Evolutionary conservation across 1,140 invertebrate genomes (phyloP).

Genomic region (Planococcus citri): DNA sequence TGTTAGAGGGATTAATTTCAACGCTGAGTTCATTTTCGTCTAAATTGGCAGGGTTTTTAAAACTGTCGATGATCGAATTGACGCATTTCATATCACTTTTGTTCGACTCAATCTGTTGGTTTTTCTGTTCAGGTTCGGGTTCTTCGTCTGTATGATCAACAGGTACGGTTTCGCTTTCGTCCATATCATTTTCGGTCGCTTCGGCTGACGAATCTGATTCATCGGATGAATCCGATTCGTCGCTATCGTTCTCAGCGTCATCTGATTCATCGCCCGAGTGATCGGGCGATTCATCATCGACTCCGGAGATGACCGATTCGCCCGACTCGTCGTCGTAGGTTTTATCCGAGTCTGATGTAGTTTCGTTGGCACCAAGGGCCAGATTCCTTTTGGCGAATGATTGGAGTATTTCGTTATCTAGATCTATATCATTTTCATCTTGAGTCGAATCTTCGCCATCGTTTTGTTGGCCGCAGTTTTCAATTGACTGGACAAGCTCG

Average conservation of each 20-base stretch:
- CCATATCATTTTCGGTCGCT: neutral
- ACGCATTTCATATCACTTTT: neutral
- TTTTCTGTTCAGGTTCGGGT: neutral
- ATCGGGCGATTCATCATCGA: neutral
- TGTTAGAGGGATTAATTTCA: neutral
- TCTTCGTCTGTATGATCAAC: neutral
- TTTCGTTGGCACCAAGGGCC: no score
- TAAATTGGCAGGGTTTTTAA: neutral
- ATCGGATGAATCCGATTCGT: neutral
- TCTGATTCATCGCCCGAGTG: neutral
- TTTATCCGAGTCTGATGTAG: neutral
- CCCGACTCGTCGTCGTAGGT: neutral
- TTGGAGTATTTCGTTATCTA: neutral
- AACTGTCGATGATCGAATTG: neutral
- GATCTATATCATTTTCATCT: neutral
- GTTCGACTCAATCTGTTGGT: neutral
- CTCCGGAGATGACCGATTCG: neutral
- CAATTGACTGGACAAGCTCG: neutral
- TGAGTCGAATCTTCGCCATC: neutral
- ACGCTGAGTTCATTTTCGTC: neutral
- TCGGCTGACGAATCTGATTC: neutral
- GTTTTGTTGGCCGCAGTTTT: neutral
- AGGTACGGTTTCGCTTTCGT: neutral
- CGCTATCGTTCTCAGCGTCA: neutral
- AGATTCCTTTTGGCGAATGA: neutral